phyloP scores from a whole-genome alignment of 2,113 vertebrate species.

The Labrus mixtus region DNA sequence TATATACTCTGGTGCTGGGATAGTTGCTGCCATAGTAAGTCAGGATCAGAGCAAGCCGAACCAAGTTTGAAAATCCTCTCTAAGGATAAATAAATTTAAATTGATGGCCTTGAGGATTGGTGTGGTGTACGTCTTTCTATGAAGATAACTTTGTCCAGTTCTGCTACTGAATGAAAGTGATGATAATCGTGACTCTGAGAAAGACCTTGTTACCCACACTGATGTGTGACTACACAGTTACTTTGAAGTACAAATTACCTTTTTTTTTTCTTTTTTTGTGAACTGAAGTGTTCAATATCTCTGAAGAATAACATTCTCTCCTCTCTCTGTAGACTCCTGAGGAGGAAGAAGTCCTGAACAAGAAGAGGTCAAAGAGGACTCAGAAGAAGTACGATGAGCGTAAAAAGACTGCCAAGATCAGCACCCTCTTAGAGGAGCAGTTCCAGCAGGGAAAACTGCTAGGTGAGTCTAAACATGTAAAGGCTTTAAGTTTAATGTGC shows the following conservation, averaged over 20 bases:
- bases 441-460: slow-evolving; percentile 98
- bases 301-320: not conserved
- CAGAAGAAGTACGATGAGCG: slow-evolving; percentile 97
- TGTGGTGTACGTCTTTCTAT: slow-evolving; percentile 82
- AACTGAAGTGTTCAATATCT: not conserved
- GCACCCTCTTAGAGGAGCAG: slow-evolving; percentile 94
- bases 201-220: slow-evolving; percentile 62
- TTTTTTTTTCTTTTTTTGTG: no score
- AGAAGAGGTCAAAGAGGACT: slow-evolving; percentile 98
- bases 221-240: not conserved
- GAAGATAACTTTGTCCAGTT: slow-evolving; percentile 93
- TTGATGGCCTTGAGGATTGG: no score
- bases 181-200: slow-evolving; percentile 87
- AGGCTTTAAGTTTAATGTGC: no score
- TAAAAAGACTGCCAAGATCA: slow-evolving; percentile 95
- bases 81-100: not conserved
- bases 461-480: slow-evolving; percentile 81
- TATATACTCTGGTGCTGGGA: accelerated
- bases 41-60: no score
- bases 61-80: no score
- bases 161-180: slow-evolving; percentile 92
- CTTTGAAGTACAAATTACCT: not conserved
- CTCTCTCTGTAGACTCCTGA: slow-evolving; percentile 89
- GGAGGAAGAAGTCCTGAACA: slow-evolving; percentile 97
- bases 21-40: no score